Conservation (phyloP, 2,888 invertebrate species). For the Cantharis lateralis region DNA sequence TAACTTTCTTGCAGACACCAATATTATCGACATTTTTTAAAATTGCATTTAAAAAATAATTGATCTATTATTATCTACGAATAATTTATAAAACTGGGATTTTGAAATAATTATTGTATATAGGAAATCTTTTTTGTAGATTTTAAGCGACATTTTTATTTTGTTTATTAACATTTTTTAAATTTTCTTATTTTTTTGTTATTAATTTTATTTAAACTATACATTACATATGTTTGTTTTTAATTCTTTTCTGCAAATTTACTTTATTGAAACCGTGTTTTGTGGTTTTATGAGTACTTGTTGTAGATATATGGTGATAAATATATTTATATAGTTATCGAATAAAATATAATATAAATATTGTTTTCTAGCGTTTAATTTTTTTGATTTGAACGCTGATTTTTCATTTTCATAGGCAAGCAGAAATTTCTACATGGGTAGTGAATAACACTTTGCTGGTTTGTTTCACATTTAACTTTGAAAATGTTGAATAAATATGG, state of each 20-base stretch:
- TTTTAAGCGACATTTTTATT: neutral
- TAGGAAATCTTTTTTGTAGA: neutral
- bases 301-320: constrained; percentile 25
- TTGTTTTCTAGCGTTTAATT: neutral
- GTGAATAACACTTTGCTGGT: too few relatives aligned
- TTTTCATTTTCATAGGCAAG: too few relatives aligned
- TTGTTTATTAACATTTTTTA: neutral
- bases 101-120: neutral
- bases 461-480: too few relatives aligned
- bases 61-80: neutral
- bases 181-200: neutral
- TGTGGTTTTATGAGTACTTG: constrained; percentile 22
- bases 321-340: constrained; percentile 25
- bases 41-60: neutral
- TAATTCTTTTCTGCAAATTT: constrained; percentile 2
- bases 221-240: neutral
- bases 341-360: constrained; percentile 2
- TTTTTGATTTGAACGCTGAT: too few relatives aligned
- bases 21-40: neutral
- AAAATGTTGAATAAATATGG: too few relatives aligned
- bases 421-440: too few relatives aligned
- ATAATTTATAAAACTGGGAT: constrained; percentile 11
- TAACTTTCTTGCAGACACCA: neutral
- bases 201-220: neutral
- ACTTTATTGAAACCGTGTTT: constrained; percentile 8